These are phyloP conservation scores for Acyrthosiphon pisum DNA, from an alignment of 1,140 invertebrate genomes.

Conservation along the genomic window DNA sequence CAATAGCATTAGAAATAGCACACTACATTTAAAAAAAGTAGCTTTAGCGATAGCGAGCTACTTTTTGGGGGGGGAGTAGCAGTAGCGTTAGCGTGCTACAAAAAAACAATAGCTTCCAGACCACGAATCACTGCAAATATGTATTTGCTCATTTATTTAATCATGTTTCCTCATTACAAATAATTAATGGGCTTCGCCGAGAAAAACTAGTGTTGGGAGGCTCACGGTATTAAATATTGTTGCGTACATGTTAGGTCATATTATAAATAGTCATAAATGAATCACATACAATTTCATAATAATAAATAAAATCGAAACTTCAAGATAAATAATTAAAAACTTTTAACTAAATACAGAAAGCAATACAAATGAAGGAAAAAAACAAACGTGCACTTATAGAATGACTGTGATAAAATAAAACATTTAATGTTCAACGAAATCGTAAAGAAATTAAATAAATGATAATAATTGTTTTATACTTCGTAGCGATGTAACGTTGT, in stretches of 20 bases:
- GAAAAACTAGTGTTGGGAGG: too few relatives aligned
- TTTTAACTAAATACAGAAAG: neutral
- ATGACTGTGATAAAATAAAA: neutral
- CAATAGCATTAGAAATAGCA: too few relatives aligned
- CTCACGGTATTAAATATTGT: too few relatives aligned
- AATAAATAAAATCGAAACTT: neutral
- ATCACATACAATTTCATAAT: too few relatives aligned
- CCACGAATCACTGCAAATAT: too few relatives aligned
- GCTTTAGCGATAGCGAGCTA: too few relatives aligned
- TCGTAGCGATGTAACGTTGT: neutral
- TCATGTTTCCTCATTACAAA: neutral
- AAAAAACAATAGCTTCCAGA: too few relatives aligned
- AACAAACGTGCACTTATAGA: neutral
- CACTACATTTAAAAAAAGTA: too few relatives aligned
- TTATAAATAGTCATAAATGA: too few relatives aligned
- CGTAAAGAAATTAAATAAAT: neutral
- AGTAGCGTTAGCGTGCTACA: too few relatives aligned
- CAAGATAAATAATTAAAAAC: neutral
- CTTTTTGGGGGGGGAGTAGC: too few relatives aligned
- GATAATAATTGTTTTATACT: neutral
- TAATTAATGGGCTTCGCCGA: neutral
- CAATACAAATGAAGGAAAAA: neutral
- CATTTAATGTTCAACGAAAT: neutral
- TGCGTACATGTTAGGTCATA: too few relatives aligned
- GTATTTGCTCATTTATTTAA: neutral